Evolutionary conservation across 1,140 invertebrate genomes (phyloP), one percentile per base, ranked within the genome.

Genomic region (Calliopsis andreniformis): DNA sequence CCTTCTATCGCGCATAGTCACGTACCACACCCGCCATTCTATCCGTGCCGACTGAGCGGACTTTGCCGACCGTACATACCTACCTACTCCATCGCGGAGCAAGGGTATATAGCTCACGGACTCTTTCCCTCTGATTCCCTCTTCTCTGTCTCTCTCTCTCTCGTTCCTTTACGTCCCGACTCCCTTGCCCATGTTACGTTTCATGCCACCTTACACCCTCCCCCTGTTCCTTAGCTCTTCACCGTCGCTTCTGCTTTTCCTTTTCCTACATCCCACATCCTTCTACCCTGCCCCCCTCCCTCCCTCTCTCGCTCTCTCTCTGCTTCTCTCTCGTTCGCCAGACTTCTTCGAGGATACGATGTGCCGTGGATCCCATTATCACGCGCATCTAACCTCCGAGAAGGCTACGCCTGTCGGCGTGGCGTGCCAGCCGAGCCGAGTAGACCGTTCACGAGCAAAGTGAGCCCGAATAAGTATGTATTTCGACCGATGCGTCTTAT

Each of bases 21-120:
- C 83, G 75, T 84, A 85, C 83, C 83, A 84, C 83, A 85, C 83
- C 83, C 83, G 82, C 78, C 79, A 85, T 85, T 85, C 83, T 85
- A 85, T 72, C 83, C 73, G 76, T 78, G 80, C 79, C 79, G 80
- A 77, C 72, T 63, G 80, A 82, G 79, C 80, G 80, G 80, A 82
- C 80, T 82, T 67, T 42, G 72, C 72, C 64, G 64, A 59, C 72
- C 72, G 72, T 76, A 69, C 72, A 76, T 69, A 79, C 80, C 68
- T 82, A 70, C 80, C 55, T 81, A 81, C 82, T 83, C 66, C 73
- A 82, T 82, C 72, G 80, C 69, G 23, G n/a, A 63, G 73, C 68
- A 30, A 80, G 79, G 67, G 56, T 81, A 80, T 78, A 75, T 81
- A 78, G 71, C 71, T 66, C 55, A 70, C 69, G 56, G 61, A 66